phyloP scores from a whole-genome alignment of 2,113 vertebrate genomes.

The Turdus rufiventris region DNA sequence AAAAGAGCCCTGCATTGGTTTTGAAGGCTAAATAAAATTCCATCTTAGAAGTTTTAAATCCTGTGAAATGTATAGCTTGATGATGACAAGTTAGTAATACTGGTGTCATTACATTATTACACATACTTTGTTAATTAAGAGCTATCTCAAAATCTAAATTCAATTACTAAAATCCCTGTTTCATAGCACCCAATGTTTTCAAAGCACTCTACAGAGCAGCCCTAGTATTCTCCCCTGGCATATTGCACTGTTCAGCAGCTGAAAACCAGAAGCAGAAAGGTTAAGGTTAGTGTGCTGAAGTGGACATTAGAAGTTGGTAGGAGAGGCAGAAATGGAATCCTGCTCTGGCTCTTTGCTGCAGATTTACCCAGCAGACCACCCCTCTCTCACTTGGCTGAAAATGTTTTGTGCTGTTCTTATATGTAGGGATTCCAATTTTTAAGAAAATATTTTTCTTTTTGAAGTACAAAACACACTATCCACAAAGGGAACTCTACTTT shows the following conservation, averaged over 20 bases:
- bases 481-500: not conserved
- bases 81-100: not conserved
- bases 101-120: not conserved
- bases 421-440: not conserved
- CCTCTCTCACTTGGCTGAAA: not conserved
- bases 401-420: not conserved
- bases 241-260: not conserved
- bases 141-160: not conserved
- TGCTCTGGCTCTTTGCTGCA: not conserved
- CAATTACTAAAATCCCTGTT: not conserved
- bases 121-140: not conserved
- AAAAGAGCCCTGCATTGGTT: not conserved
- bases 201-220: not conserved
- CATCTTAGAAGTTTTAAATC: not conserved
- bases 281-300: not conserved
- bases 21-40: not conserved
- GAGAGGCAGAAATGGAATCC: not conserved
- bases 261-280: not conserved
- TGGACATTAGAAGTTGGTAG: not conserved
- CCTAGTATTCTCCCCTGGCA: not conserved
- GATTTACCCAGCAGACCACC: not conserved
- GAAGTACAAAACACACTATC: not conserved
- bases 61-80: not conserved
- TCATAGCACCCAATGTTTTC: not conserved
- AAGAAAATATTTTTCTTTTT: not conserved